Evolutionary conservation across 2,113 vertebrate species (phyloP).

Genomic region (Fulmarus glacialis): DNA sequence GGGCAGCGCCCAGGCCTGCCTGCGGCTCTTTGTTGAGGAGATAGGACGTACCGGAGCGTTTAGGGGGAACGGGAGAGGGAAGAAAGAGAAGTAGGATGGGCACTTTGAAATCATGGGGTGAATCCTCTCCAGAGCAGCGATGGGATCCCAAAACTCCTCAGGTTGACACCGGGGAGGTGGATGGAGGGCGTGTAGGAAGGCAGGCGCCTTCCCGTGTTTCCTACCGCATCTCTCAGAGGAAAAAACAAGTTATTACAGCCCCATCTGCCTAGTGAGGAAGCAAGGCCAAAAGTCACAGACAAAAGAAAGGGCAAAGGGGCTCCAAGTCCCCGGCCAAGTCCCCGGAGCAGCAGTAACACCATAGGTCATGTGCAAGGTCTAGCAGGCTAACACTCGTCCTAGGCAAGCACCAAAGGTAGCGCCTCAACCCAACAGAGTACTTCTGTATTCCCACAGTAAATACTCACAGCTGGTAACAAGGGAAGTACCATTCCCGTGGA

Average conservation of each 20-base stretch:
- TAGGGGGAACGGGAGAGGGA: background rate
- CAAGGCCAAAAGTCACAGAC: background rate
- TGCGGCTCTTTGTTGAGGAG: too few species aligned
- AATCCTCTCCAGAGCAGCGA: background rate
- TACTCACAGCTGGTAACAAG: background rate
- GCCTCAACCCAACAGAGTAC: too few species aligned
- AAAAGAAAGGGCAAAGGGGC: background rate
- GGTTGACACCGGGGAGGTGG: too few species aligned
- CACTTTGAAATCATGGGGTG: accelerated
- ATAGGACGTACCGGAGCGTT: accelerated
- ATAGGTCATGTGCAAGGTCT: accelerated
- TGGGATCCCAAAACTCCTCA: accelerated
- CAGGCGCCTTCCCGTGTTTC: background rate
- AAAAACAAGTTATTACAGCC: accelerated
- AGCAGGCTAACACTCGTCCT: accelerated
- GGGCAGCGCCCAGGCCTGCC: too few species aligned
- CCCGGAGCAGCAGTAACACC: background rate
- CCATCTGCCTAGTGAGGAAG: background rate
- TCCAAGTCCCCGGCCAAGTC: accelerated
- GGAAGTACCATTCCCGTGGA: background rate
- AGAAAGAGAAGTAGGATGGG: background rate
- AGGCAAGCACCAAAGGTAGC: background rate
- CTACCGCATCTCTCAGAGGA: background rate
- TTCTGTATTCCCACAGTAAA: background rate
- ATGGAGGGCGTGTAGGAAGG: accelerated